Conservation (phyloP, 2,888 invertebrate genomes). For the Hemistola chrysoprasaria region DNA sequence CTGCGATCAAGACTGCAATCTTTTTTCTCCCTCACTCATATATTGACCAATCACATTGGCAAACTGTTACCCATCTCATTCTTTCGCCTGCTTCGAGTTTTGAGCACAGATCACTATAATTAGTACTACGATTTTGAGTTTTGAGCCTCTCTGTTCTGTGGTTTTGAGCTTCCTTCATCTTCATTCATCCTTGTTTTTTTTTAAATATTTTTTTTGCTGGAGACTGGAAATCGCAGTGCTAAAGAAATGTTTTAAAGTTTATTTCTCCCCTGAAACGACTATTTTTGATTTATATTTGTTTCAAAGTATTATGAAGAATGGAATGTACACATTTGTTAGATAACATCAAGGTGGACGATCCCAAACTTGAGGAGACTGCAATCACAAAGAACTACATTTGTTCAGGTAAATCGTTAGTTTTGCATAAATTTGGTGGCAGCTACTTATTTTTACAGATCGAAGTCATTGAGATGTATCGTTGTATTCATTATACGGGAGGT, state of each 20-base stretch:
- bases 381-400: slow-evolving; percentile 85
- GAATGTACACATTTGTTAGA: slow-evolving; percentile 87
- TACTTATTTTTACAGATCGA: slow-evolving; percentile 19
- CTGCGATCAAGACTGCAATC: no score
- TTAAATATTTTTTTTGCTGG: slow-evolving; percentile 19
- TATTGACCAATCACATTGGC: slow-evolving; percentile 34
- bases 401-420: slow-evolving; percentile 79
- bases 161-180: slow-evolving; percentile 24
- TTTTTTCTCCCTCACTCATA: slow-evolving; percentile 44
- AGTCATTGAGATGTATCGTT: slow-evolving; percentile 31
- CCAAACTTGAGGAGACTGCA: slow-evolving; percentile 71
- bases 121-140: no score
- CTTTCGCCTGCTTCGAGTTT: slow-evolving; percentile 35
- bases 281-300: slow-evolving; percentile 41
- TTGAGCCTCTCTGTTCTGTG: no score
- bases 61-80: slow-evolving; percentile 48
- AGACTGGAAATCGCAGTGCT: slow-evolving; percentile 31
- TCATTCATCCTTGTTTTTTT: slow-evolving; percentile 14
- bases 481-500: slow-evolving; percentile 54
- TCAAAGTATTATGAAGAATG: slow-evolving; percentile 77
- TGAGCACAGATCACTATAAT: no score
- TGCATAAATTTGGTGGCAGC: slow-evolving; percentile 32
- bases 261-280: slow-evolving; percentile 53
- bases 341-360: slow-evolving; percentile 83
- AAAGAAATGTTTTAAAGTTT: slow-evolving; percentile 41